Percentiles rank a stretch among this genome's conserved stretches.
Conservation (phyloP, 2,888 invertebrate species). For the Cryptus viduatorius region DNA sequence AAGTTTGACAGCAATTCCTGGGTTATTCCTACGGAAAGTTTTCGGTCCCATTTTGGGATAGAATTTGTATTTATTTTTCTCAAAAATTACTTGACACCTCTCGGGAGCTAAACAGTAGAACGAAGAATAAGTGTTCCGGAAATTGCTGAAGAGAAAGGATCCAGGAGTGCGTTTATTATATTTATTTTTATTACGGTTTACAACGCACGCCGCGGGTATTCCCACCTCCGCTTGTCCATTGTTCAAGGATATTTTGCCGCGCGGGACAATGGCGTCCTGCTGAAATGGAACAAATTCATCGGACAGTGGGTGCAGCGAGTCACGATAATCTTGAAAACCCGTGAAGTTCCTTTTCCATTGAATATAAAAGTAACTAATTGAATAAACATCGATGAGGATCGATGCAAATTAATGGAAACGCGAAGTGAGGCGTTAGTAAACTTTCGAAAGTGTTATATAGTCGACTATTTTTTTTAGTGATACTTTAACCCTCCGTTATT, state of each 20-base stretch:
- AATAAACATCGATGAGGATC: background rate
- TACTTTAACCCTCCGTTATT: no score
- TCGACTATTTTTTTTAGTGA: no score
- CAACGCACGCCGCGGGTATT: background rate
- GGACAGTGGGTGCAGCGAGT: background rate
- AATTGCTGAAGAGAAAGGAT: background rate
- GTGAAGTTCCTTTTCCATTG: background rate
- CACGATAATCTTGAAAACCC: constrained; percentile 16
- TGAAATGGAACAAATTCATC: constrained; percentile 21
- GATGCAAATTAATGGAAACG: background rate
- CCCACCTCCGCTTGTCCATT: constrained; percentile 21
- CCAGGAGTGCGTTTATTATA: constrained; percentile 19
- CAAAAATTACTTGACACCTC: background rate
- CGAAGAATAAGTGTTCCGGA: background rate
- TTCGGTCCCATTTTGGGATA: background rate
- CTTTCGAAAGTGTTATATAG: background rate
- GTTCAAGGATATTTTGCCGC: constrained; percentile 16
- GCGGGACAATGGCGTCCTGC: constrained; percentile 3
- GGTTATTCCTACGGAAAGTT: background rate
- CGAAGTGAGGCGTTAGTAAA: background rate
- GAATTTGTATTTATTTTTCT: background rate
- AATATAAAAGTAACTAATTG: background rate
- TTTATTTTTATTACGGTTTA: constrained; percentile 43
- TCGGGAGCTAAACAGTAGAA: background rate
- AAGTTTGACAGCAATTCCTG: background rate